A percentile compares a stretch with the other conserved stretches of the same genome.
These are phyloP conservation scores for Rhinoraja longicauda DNA, from an alignment of 2,797 vertebrate species.

Conservation along the genomic window DNA sequence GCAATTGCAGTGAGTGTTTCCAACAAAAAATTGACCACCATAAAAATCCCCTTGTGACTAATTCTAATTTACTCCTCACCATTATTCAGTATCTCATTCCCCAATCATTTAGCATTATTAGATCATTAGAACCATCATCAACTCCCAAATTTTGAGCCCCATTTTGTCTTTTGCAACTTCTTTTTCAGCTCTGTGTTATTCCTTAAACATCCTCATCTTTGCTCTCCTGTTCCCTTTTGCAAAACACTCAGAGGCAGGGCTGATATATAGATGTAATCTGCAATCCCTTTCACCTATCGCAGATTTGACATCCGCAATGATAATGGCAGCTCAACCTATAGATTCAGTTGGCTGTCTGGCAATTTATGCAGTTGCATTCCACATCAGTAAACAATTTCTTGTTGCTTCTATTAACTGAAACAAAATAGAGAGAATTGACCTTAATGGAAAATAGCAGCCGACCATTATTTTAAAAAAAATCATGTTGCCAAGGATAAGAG, in stretches of 20 bases:
- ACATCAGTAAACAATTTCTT: not conserved
- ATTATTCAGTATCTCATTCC: not conserved
- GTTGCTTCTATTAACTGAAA: not conserved
- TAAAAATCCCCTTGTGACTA: not conserved
- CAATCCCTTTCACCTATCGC: too few relatives aligned
- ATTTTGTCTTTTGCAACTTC: not conserved
- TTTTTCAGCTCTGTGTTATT: not conserved
- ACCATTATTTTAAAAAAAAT: not conserved
- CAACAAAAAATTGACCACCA: not conserved
- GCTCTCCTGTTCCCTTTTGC: not conserved
- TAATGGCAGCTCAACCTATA: not conserved
- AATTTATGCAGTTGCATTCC: not conserved
- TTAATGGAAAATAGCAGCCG: conserved; percentile 22
- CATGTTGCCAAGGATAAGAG: not conserved
- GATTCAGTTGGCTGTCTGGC: not conserved
- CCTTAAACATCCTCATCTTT: not conserved
- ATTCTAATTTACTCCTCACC: not conserved
- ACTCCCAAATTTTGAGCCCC: not conserved
- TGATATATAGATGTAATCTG: not conserved
- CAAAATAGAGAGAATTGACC: not conserved
- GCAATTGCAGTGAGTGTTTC: too few relatives aligned
- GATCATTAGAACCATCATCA: not conserved
- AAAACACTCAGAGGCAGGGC: too few relatives aligned
- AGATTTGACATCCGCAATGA: not conserved
- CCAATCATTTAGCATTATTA: not conserved